phyloP scores from a whole-genome alignment of 2,113 vertebrate genomes.

The Cyanoderma ruficeps region DNA sequence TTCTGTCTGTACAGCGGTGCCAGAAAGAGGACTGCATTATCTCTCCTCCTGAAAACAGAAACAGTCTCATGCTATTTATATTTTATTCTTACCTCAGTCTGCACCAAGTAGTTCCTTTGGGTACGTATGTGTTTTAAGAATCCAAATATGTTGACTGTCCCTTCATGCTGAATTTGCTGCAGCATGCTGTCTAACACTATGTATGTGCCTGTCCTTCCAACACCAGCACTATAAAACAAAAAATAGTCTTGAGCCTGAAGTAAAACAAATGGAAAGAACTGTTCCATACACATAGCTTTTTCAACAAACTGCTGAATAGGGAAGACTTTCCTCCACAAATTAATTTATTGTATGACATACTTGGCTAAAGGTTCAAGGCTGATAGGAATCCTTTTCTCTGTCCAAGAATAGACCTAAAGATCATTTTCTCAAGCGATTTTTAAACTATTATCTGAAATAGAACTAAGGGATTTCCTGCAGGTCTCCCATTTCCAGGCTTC shows the following conservation, averaged over 20 bases:
- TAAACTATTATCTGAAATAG: background rate
- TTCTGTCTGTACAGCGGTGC: background rate
- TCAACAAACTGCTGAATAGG: background rate
- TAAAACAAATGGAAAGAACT: background rate
- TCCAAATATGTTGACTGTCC: constrained; percentile 85
- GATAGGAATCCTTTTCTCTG: background rate
- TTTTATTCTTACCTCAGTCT: constrained; percentile 87
- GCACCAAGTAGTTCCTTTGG: constrained; percentile 94
- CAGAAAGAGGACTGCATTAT: background rate
- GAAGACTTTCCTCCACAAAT: background rate
- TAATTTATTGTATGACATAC: background rate
- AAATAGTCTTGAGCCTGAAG: constrained; percentile 5
- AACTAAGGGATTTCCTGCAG: background rate
- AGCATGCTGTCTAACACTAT: constrained; percentile 97
- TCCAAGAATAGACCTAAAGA: background rate
- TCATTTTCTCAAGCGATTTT: background rate
- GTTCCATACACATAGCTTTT: background rate
- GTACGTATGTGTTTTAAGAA: constrained; percentile 96
- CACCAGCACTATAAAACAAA: constrained; percentile 85
- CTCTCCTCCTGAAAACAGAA: background rate
- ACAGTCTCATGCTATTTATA: background rate
- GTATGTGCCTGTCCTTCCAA: constrained; percentile 92
- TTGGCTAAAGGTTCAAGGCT: background rate
- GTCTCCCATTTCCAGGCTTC: background rate
- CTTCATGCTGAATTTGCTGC: constrained; percentile 88